Evolutionary conservation across 2,888 invertebrate genomes (phyloP).

Genomic region (Siphlonurus alternatus): DNA sequence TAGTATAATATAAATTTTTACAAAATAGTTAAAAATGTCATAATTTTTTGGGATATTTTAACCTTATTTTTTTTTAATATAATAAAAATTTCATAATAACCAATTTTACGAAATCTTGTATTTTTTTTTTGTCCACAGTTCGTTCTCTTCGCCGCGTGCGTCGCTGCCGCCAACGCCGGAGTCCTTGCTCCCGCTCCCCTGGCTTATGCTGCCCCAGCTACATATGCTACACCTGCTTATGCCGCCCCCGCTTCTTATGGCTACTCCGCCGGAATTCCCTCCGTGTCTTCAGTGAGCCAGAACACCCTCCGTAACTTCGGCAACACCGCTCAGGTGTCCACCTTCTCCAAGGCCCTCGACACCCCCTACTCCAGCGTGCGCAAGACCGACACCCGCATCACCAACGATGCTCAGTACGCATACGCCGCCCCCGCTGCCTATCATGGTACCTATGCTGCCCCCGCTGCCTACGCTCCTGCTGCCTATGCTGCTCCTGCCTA

Average conservation of each 20-base stretch:
- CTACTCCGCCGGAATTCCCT: conserved; percentile 11
- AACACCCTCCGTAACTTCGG: conserved; percentile 25
- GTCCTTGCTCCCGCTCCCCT: not conserved
- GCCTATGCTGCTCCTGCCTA: conserved; percentile 8
- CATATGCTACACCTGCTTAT: no score
- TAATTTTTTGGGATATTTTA: no score
- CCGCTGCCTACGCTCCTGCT: conserved; percentile 6
- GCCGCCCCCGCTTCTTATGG: conserved; percentile 1
- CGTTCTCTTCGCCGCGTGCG: conserved; percentile 6
- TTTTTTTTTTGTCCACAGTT: conserved; percentile 1
- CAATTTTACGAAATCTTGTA: no score
- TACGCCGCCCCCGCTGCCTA: not conserved
- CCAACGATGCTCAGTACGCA: conserved; percentile 17
- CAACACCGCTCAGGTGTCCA: conserved; percentile 25
- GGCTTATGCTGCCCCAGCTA: conserved; percentile 4
- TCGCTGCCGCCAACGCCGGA: conserved; percentile 8
- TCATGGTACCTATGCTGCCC: conserved; percentile 11
- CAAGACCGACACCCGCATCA: conserved; percentile 16
- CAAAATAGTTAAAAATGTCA: no score
- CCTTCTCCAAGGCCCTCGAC: conserved; percentile 30
- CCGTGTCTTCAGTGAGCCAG: conserved; percentile 19
- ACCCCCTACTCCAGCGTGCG: conserved; percentile 17
- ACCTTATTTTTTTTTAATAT: no score
- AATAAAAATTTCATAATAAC: no score
- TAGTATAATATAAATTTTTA: no score